Evolutionary conservation across 2,888 invertebrate genomes (phyloP).

Genomic region (Clitarchus hookeri): DNA sequence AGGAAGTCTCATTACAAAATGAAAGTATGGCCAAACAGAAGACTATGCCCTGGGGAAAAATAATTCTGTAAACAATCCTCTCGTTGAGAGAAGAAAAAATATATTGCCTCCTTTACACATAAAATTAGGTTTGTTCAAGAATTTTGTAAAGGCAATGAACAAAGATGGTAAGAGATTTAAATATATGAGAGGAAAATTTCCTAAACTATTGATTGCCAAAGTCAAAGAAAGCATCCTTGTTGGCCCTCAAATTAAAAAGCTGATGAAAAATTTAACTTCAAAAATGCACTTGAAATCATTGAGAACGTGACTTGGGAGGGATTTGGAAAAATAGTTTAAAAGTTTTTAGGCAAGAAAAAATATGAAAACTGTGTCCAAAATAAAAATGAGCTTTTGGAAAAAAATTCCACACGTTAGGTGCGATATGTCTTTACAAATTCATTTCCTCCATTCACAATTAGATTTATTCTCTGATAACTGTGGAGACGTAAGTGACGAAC

Average conservation of each 20-base stretch:
- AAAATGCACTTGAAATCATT: too few relatives aligned
- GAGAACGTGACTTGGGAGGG: too few relatives aligned
- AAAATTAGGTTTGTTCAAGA: conserved; percentile 24
- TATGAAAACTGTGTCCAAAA: too few relatives aligned
- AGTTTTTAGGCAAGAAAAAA: too few relatives aligned
- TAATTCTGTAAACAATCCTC: neutral
- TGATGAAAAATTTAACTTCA: neutral
- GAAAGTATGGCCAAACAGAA: conserved; percentile 17
- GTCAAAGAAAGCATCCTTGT: neutral
- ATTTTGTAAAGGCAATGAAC: conserved; percentile 22
- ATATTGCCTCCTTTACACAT: conserved; percentile 22
- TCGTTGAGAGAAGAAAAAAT: neutral
- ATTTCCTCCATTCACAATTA: too few relatives aligned
- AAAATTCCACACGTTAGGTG: too few relatives aligned
- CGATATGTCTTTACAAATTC: too few relatives aligned
- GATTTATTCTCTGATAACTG: too few relatives aligned
- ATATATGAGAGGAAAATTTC: conserved; percentile 23
- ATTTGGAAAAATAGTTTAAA: too few relatives aligned
- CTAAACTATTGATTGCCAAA: neutral
- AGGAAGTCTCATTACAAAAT: conserved; percentile 16
- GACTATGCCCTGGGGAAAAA: neutral
- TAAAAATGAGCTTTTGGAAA: too few relatives aligned
- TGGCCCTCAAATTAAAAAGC: neutral
- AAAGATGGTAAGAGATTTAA: neutral
- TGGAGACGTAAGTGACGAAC: too few relatives aligned